A percentile compares a stretch with the other conserved stretches of the same genome.
Evolutionary conservation across 2,888 invertebrate genomes (phyloP).

Genomic region (Leucoma salicis): DNA sequence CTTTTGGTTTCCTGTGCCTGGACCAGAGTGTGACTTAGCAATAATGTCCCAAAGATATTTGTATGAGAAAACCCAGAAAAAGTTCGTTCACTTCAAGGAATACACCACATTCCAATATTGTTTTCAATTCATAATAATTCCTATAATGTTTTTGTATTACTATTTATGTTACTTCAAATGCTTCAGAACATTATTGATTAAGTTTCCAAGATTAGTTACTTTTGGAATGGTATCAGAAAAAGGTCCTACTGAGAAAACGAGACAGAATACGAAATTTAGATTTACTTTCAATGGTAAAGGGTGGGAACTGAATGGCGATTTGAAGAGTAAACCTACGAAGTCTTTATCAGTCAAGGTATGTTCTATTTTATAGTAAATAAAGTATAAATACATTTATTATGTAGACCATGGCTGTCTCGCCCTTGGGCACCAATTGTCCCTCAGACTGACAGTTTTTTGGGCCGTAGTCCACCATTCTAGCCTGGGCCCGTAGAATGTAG

Average conservation of each 20-base stretch:
- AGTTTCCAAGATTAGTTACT: conserved; percentile 47
- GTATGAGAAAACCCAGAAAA: conserved; percentile 36
- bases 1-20: conserved; percentile 54
- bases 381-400: no score
- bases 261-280: conserved; percentile 40
- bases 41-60: conserved; percentile 52
- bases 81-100: conserved; percentile 41
- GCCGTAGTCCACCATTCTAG: no score
- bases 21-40: conserved; percentile 43
- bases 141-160: conserved; percentile 44
- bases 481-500: no score
- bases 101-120: conserved; percentile 47
- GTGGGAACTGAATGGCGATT: conserved; percentile 31
- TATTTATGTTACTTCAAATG: conserved; percentile 46
- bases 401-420: no score
- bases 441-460: no score
- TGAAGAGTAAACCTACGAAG: conserved; percentile 31
- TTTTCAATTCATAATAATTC: conserved; percentile 45
- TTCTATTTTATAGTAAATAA: background rate
- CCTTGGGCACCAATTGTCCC: no score
- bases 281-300: conserved; percentile 50
- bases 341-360: conserved; percentile 42
- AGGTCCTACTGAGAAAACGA: conserved; percentile 48
- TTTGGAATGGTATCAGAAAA: conserved; percentile 48
- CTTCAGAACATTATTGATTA: conserved; percentile 47